Base-by-base conservation (phyloP, 2,888 invertebrate genomes). In the Unio pictorum region DNA sequence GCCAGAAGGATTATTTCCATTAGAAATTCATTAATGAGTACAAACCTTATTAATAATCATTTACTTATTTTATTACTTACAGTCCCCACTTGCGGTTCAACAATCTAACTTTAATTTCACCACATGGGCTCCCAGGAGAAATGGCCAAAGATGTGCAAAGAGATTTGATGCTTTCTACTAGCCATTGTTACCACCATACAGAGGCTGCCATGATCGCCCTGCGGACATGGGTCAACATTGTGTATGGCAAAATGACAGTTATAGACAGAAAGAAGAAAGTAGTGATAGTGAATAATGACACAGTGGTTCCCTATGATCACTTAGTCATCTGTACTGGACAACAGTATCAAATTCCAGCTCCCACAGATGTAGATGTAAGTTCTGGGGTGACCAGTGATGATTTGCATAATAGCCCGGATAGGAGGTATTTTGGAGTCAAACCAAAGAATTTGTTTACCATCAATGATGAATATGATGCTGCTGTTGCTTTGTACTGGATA, bases 21-120 rank as follows among this genome's bases (percentile, higher is more conserved):
- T 45, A 11, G 45, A 45, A 45, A 15, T 45, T 15, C 15, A 45
- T 4, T 15, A 15, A 45, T 45, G 15, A 45, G 11, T 15, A 45
- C 45, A 45, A 45, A 45, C 15, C 15, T 45, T 45, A 45, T 45
- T 15, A 63, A 17, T 23, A 63, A 17, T 23, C 54, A 17, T 45
- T 45, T 45, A 15, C 45, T 45, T 15, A 3, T 45, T 54, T 64
- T 62, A 15, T 68, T 54, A 17, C 64, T 74, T 81, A 61, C 81
- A 89, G 92, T 64, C 91, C 92, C 70, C 92, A 93, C 84, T 86
- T 93, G 56, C 92, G 92, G 0, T 95, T 94, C 87, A 93, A 93
- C 68, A 94, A 95, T 85, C 86, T 95, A 26, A 94, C 93, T 0
- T 86, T 95, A 62, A 91, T 95, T 3, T 93, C 94, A 0, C 92